Conservation (phyloP, 2,113 vertebrate species). For the Gila orcuttii region DNA sequence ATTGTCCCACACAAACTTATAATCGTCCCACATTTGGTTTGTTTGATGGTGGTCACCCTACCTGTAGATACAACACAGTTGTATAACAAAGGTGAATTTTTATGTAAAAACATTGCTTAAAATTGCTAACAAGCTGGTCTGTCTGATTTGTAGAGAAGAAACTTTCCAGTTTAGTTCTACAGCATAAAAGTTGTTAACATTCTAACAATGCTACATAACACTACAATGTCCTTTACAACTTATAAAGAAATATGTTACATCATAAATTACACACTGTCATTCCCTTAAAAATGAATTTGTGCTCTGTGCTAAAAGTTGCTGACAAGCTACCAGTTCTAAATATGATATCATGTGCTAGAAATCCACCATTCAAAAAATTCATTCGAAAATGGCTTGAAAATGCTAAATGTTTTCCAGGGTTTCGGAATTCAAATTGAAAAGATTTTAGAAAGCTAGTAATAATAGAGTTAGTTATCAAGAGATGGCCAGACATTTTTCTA, state of each 20-base stretch:
- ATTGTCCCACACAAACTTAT: no score
- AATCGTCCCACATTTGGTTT: no score
- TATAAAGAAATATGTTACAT: background rate
- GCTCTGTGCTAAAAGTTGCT: background rate
- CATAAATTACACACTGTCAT: background rate
- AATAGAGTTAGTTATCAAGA: background rate
- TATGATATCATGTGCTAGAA: background rate
- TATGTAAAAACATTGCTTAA: background rate
- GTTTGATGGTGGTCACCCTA: no score
- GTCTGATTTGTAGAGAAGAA: background rate
- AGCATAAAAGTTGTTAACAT: background rate
- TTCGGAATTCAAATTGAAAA: background rate
- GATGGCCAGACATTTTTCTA: background rate
- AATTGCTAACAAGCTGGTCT: background rate
- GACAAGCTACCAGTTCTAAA: background rate
- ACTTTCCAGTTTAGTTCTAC: background rate
- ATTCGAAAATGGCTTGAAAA: background rate
- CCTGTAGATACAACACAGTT: no score
- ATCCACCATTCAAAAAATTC: background rate
- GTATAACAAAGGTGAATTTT: no score
- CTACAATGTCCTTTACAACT: background rate
- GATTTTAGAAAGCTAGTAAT: conserved; percentile 1
- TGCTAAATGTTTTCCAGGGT: background rate
- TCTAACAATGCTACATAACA: background rate
- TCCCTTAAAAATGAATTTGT: background rate